Evolutionary conservation across 2,113 vertebrate genomes (phyloP), one percentile per base, ranked within the genome.

Genomic region (Furnarius figulus): DNA sequence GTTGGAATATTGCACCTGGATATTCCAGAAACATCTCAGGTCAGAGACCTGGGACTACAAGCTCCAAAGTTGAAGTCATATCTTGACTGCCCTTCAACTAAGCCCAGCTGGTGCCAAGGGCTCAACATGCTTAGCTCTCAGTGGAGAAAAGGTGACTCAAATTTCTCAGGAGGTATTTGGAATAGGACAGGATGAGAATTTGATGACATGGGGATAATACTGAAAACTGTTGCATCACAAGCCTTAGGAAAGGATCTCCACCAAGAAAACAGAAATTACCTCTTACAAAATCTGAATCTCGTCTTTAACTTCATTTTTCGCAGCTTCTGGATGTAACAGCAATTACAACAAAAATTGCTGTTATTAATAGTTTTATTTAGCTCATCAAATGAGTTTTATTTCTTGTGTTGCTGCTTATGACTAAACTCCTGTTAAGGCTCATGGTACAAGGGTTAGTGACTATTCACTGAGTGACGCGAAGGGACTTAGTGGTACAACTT

Each of bases 401-500:
- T 89, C 70, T 73, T 55, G 31, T 47, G 21, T 19, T 75, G 21
- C 55, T 80, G 44, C 50, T 92, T 66, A 62, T 53, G 79, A 68
- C 47, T 93, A 81, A 76, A 93, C 40, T 92, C 81, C 71, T 92
- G 52, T 56, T 72, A 55, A 91, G 56, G 42, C 42, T 18, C 8
- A 7, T 21, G 44, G 81, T 49, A 16, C 59, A 44, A 62, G 78
- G 76, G 71, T 63, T 94, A 62, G 82, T 94, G 95, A 68, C 91
- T 82, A 15, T 65, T 74, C 73, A 42, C 50, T 15, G 55, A 71
- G 70, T 61, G 77, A 93, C 0, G 0, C 0, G 0, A 74, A 89
- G 62, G 67, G 91, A 96, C 93, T 61, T 39, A 5, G 49, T 83
- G 73, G 40, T 75, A 80, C 78, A 90, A 83, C 40, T 94, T 91